Conservation (phyloP, 2,888 invertebrate species). For the Leptopilina myrica region DNA sequence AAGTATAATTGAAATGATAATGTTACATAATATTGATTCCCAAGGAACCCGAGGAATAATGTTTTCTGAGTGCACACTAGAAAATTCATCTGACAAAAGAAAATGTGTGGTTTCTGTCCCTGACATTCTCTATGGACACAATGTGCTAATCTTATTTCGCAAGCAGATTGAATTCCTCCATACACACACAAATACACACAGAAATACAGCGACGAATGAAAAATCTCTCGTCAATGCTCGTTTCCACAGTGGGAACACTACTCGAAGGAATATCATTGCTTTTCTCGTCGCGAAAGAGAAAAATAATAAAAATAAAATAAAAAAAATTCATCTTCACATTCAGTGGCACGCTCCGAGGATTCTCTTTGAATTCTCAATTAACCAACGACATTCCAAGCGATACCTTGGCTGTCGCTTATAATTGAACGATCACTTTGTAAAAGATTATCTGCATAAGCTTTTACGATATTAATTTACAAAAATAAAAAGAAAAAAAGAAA, state of each 20-base stretch:
- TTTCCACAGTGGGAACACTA: conserved; percentile 17
- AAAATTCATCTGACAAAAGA: conserved; percentile 11
- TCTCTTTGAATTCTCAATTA: conserved; percentile 32
- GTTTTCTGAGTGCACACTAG: background rate
- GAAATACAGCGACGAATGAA: background rate
- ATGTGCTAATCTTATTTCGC: conserved; percentile 33
- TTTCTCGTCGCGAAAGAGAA: background rate
- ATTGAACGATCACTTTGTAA: conserved; percentile 10
- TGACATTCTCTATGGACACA: conserved; percentile 34
- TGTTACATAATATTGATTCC: conserved; percentile 17
- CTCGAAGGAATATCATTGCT: conserved; percentile 14
- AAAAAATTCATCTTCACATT: conserved; percentile 19
- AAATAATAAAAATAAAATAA: background rate
- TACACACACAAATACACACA: background rate
- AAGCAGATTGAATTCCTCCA: conserved; percentile 29
- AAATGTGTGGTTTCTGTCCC: conserved; percentile 29
- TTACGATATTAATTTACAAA: too few species aligned
- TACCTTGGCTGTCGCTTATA: conserved; percentile 9
- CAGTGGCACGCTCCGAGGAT: conserved; percentile 25
- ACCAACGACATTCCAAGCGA: conserved; percentile 16
- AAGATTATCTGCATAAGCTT: too few species aligned
- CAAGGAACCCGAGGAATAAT: conserved; percentile 8
- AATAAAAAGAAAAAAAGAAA: too few species aligned
- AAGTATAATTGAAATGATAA: conserved; percentile 2
- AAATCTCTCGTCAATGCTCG: conserved; percentile 31